Conservation (phyloP, 2,888 invertebrate species). For the Synergus itoensis region DNA sequence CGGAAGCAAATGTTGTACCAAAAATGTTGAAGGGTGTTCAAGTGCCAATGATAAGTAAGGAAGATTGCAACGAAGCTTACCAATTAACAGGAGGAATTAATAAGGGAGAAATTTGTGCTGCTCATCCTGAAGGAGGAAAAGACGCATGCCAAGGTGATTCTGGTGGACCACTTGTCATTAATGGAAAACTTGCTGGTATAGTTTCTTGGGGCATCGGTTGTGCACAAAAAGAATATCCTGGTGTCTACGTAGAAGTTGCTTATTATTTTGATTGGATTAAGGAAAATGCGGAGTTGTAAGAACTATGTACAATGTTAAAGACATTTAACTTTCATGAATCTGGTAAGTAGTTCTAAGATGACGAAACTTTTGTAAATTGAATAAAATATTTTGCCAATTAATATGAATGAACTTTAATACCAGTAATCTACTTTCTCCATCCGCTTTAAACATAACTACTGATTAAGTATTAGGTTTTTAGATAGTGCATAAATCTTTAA, state of each 20-base stretch:
- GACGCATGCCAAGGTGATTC: constrained; percentile 46
- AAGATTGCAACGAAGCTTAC: constrained; percentile 77
- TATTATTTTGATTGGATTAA: constrained; percentile 34
- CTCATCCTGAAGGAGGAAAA: not conserved
- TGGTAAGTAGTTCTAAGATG: too few relatives aligned
- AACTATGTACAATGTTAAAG: too few relatives aligned
- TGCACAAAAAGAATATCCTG: constrained; percentile 24
- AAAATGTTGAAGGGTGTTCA: constrained; percentile 72
- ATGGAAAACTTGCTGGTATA: constrained; percentile 35
- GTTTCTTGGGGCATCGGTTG: constrained; percentile 48
- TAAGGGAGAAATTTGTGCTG: constrained; percentile 40
- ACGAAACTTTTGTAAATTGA: too few relatives aligned
- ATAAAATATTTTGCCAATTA: too few relatives aligned
- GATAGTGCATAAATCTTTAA: too few relatives aligned
- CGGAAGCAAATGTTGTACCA: not conserved
- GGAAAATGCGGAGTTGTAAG: not conserved
- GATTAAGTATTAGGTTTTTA: too few relatives aligned
- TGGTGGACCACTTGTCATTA: constrained; percentile 41
- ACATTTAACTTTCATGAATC: too few relatives aligned
- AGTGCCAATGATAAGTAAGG: constrained; percentile 80
- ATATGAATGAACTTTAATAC: too few relatives aligned
- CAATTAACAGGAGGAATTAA: too few relatives aligned
- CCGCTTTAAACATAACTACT: too few relatives aligned
- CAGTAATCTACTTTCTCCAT: too few relatives aligned
- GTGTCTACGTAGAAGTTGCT: constrained; percentile 37